A percentile compares a stretch with the other conserved stretches of the same genome.
Evolutionary conservation across 2,797 vertebrate genomes (phyloP).

Genomic region (Tapirus indicus): DNA sequence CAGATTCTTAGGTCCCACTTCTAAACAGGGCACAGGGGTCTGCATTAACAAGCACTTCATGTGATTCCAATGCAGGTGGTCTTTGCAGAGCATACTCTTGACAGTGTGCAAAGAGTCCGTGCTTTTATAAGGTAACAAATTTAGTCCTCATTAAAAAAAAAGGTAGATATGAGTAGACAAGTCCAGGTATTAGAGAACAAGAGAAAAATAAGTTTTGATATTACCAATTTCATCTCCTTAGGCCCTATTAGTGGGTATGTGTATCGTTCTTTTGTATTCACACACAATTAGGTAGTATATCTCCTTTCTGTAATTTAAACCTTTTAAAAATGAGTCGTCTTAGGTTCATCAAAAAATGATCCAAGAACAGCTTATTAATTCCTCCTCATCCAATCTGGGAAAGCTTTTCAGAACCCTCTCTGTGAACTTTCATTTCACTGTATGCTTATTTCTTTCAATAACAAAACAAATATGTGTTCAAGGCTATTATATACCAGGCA

Average conservation of each 20-base stretch:
- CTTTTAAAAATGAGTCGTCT: slow-evolving; percentile 23
- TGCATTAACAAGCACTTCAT: not conserved
- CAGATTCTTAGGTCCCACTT: not conserved
- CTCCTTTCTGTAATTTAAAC: slow-evolving; percentile 34
- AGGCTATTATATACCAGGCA: not conserved
- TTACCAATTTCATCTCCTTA: slow-evolving; percentile 24
- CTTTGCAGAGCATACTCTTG: not conserved
- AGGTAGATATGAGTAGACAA: not conserved
- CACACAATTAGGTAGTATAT: slow-evolving; percentile 10
- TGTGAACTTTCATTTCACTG: slow-evolving; percentile 35
- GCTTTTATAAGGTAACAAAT: slow-evolving; percentile 24
- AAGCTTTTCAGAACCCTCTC: slow-evolving; percentile 30
- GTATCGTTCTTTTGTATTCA: not conserved
- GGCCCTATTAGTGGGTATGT: not conserved
- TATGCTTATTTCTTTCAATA: slow-evolving; percentile 45
- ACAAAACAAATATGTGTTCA: slow-evolving; percentile 42
- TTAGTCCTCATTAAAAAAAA: not conserved
- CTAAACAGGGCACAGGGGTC: not conserved
- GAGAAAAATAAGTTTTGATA: not conserved
- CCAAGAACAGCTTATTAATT: slow-evolving; percentile 23
- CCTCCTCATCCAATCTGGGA: not conserved
- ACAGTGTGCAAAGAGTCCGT: not conserved
- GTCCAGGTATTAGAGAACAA: not conserved
- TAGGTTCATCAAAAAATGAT: slow-evolving; percentile 50
- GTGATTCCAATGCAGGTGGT: not conserved